Conservation (phyloP, 1,140 invertebrate species). For the Micrasema minimum region DNA sequence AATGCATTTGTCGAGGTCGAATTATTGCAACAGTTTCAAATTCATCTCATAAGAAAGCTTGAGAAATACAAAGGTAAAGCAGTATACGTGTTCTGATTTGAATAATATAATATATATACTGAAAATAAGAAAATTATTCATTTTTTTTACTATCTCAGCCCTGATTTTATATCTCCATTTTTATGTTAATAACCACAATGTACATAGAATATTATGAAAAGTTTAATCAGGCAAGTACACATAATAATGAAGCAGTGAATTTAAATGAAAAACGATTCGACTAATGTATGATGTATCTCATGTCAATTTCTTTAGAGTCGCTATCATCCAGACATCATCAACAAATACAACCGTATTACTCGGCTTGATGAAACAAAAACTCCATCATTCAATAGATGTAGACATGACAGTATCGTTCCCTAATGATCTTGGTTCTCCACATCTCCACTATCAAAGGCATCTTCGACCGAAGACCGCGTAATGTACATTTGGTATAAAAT, state of each 20-base stretch:
- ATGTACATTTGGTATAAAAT: constrained; percentile 34
- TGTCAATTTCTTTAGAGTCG: constrained; percentile 33
- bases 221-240: neutral
- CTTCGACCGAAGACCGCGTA: constrained; percentile 24
- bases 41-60: too few relatives aligned
- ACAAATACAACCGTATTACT: constrained; percentile 47
- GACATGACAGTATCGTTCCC: constrained; percentile 45
- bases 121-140: too few relatives aligned
- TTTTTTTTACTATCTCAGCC: too few relatives aligned
- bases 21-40: too few relatives aligned
- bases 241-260: neutral
- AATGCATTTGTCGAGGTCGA: too few relatives aligned
- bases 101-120: too few relatives aligned
- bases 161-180: too few relatives aligned
- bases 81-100: too few relatives aligned
- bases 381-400: constrained; percentile 46
- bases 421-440: constrained; percentile 45
- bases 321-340: constrained; percentile 37
- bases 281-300: constrained; percentile 32
- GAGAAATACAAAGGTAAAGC: too few relatives aligned
- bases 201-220: too few relatives aligned
- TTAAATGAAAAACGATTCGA: constrained; percentile 15
- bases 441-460: constrained; percentile 42
- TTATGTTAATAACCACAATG: too few relatives aligned
- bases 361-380: constrained; percentile 38